Base-by-base conservation (phyloP, 2,113 vertebrate genomes). In the Ceyx margarethae region DNA sequence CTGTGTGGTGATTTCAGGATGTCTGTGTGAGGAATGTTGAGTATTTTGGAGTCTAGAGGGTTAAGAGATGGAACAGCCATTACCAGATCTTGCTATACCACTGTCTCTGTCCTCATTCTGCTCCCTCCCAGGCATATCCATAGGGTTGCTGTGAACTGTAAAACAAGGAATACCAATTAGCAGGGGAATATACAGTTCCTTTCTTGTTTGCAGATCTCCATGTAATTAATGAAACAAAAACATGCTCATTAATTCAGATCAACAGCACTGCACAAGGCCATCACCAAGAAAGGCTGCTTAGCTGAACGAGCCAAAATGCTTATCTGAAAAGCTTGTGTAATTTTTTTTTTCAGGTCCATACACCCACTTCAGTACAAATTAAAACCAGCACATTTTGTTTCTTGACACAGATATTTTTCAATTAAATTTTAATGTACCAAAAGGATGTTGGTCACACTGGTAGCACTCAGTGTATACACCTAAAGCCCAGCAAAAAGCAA, bases 51-150 rank as follows among this genome's bases (percentile, higher is more conserved):
- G 65, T 53, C 81, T 64, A 46, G 2, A 15, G 33, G 25, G 90
- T 95, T 80, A 95, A 93, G 18, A 78, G 6, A 11, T 3, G 9
- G 82, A 96, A 28, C 7, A 58, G 85, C 21, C 91, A 97, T 97
- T 98, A 99, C 99, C 99, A 97, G 99, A 99, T 94, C 99, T 98
- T 57, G 99, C 99, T 94, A 99, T 99, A 66, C 99, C 99, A 45
- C 99, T 99, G 97, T 99, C 99, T 96, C 99, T 96, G 96, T 99
- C 99, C 58, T 99, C 98, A 56, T 98, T 97, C 60, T 98, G 96
- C 74, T 99, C 98, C 95, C 99, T 97, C 84, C 99, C 98, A 54
- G 99, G 99, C 99, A 99, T 99, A 97, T 99, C 99, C 99, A 99
- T 99, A 43, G 99, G 99, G 92, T 99, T 99, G 97, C 99, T 99